A percentile compares a stretch with the other conserved stretches of the same genome.
These are phyloP conservation scores for Leptogaster cylindrica DNA, from an alignment of 2,888 invertebrate genomes.

Conservation along the genomic window DNA sequence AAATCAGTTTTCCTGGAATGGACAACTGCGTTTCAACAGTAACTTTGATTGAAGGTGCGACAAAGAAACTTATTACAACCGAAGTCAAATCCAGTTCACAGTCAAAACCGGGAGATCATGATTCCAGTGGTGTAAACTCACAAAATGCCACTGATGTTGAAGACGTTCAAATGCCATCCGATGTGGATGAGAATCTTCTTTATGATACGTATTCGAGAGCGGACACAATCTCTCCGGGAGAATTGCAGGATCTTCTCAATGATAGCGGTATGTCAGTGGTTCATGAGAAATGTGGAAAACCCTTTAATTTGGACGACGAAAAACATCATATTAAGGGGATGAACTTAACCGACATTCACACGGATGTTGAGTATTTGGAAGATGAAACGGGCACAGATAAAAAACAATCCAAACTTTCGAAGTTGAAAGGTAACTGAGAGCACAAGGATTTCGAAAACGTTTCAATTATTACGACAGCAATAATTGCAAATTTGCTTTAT, in stretches of 20 bases:
- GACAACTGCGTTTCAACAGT: constrained; percentile 48
- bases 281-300: constrained; percentile 60
- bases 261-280: constrained; percentile 61
- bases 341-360: constrained; percentile 60
- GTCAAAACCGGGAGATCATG: neutral
- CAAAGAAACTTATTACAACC: constrained; percentile 14
- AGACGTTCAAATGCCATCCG: constrained; percentile 62
- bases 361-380: constrained; percentile 66
- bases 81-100: constrained; percentile 46
- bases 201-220: constrained; percentile 43
- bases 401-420: neutral
- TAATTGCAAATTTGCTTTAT: too few relatives aligned
- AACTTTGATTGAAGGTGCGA: constrained; percentile 47
- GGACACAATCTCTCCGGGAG: constrained; percentile 57
- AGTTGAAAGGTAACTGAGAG: constrained; percentile 16
- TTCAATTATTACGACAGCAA: too few relatives aligned
- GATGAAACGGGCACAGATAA: constrained; percentile 52
- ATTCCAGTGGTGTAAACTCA: constrained; percentile 3
- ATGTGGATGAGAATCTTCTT: constrained; percentile 60
- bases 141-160: constrained; percentile 62
- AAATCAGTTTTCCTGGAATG: constrained; percentile 44
- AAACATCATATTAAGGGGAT: constrained; percentile 64
- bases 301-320: constrained; percentile 63
- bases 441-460: neutral
- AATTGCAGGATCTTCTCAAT: constrained; percentile 61